Base-by-base conservation (phyloP, 53 echinoderm and acorn worm species). In the Hippasteria phrygiana region DNA sequence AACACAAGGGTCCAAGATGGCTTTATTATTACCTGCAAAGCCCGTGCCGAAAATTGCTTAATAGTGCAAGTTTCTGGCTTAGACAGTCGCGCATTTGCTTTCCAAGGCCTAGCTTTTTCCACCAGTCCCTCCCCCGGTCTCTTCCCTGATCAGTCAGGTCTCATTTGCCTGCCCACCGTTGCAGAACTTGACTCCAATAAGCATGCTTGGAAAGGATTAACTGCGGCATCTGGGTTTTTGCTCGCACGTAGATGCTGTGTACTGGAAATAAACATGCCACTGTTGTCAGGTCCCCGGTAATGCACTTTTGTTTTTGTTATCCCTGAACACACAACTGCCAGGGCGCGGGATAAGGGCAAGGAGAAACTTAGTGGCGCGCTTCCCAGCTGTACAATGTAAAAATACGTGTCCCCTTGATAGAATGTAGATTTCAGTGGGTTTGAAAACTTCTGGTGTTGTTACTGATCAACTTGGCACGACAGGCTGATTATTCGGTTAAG, bases 131-230 rank as follows among this genome's bases (percentile, higher is more conserved):
- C 17, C 20, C 29, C 8, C 64, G 1, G 64, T 32, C 64, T 29
- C 26, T 64, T 4, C 26, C 29, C 28, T 31, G 13, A 32, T 1
- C 29, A 31, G 29, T 64, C 33, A 32, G 64, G 64, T 64, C 64
- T 64, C 64, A 64, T 64, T 64, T 27, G 31, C 64, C 6, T 64
- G 64, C 33, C 64, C 64, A 64, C 16, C 64, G 64, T 64, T 64
- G 64, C 64, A 64, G 64, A 64, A 64, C 64, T 13, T 64, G 64
- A 64, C 64, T 64, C 64, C 3, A 32, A 28, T 64, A 64, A 64
- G n/a, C 64, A 13, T 64, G 64, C 64, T 32, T 64, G 64, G 64
- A 28, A 64, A 64, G 31, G 64, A 64, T 64, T 29, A 64, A 64
- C 4, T 13, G 6, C 64, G 3, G 33, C 28, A 64, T 28, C 64